Conservation (phyloP, 2,888 invertebrate genomes). For the Seira sanloemensis region DNA sequence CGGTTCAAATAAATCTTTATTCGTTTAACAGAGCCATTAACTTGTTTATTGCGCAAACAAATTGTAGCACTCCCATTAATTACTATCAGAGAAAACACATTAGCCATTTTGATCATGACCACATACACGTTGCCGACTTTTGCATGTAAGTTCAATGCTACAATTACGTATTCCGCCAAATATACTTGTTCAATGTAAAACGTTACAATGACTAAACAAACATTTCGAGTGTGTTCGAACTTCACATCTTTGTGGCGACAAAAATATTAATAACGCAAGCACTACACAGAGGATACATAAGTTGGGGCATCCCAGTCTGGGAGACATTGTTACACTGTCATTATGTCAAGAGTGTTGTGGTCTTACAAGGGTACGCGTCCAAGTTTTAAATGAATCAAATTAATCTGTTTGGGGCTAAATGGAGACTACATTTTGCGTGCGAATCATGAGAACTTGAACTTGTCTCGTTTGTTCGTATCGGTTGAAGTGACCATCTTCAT, state of each 20-base stretch:
- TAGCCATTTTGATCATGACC: constrained; percentile 48
- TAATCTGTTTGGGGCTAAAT: no score
- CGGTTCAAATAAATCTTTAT: constrained; percentile 37
- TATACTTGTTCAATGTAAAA: no score
- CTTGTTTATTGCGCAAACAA: constrained; percentile 49
- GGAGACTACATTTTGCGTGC: no score
- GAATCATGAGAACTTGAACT: constrained; percentile 51
- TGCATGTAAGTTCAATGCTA: constrained; percentile 8
- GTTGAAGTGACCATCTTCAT: not conserved
- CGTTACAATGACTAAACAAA: not conserved
- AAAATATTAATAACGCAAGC: no score
- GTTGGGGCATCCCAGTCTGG: no score
- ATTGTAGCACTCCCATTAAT: constrained; percentile 49
- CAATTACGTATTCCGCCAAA: no score
- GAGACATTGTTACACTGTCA: not conserved
- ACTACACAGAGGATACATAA: not conserved
- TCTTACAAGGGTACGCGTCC: not conserved
- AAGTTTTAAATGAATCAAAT: no score
- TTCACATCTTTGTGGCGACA: not conserved
- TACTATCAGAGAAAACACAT: constrained; percentile 36
- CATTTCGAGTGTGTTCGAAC: not conserved
- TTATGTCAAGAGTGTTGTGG: not conserved
- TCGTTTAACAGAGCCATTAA: constrained; percentile 41
- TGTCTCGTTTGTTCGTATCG: constrained; percentile 32
- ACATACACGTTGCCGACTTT: no score